Conservation (phyloP, 1,140 invertebrate species). For the Aleiodes sp. region DNA sequence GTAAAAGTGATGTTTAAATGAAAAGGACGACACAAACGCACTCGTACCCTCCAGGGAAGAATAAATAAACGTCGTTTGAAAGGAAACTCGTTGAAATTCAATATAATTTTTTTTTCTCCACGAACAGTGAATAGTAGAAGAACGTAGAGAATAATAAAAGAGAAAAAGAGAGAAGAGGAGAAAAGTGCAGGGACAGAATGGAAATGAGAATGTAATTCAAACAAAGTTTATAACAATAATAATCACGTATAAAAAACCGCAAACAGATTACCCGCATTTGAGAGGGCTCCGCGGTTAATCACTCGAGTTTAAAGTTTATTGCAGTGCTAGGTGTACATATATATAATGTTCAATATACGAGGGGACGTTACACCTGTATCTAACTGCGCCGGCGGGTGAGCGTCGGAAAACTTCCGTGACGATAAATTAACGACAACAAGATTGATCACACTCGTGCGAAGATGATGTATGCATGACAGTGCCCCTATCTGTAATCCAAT, state of each 20-base stretch:
- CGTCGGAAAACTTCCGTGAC: conserved; percentile 20
- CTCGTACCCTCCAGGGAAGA: background rate
- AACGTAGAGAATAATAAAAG: background rate
- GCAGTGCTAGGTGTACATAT: background rate
- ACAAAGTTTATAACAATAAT: conserved; percentile 7
- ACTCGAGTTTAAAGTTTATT: conserved; percentile 24
- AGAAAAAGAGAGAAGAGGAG: background rate
- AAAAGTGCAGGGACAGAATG: too few species aligned
- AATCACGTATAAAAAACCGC: background rate
- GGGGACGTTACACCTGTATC: background rate
- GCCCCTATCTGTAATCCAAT: background rate
- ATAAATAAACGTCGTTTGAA: conserved; percentile 4
- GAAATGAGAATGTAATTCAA: background rate
- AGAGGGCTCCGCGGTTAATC: conserved; percentile 5
- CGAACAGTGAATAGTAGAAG: background rate
- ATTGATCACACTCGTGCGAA: conserved; percentile 28
- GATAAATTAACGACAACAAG: conserved; percentile 34
- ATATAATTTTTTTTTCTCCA: conserved; percentile 37
- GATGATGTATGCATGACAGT: conserved; percentile 7
- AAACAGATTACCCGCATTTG: conserved; percentile 30
- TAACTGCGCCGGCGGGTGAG: conserved; percentile 1
- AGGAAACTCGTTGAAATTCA: background rate
- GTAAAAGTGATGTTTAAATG: conserved; percentile 12
- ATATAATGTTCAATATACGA: conserved; percentile 4
- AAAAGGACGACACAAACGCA: conserved; percentile 6